Evolutionary conservation across 2,113 vertebrate species (phyloP).

Genomic region (Saccopteryx leptura): DNA sequence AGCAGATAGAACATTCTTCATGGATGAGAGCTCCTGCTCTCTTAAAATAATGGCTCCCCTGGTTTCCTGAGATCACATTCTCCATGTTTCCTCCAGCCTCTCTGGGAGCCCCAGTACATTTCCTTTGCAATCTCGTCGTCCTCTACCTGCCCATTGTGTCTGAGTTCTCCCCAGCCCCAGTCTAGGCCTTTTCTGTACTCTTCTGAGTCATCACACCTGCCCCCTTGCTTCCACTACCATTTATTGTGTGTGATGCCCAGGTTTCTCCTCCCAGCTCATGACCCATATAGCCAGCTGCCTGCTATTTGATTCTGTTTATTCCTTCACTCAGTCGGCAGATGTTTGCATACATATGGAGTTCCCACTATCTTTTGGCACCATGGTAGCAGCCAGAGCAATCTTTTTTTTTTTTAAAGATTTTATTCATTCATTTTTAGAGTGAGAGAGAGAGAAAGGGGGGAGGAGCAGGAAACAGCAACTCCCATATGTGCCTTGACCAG

Average conservation of each 20-base stretch:
- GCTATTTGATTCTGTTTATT: background rate
- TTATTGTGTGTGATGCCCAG: too few species aligned
- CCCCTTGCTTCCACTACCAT: background rate
- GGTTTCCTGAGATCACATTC: background rate
- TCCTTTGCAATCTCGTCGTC: background rate
- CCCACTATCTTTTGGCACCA: background rate
- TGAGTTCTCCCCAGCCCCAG: background rate
- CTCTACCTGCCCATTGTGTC: background rate
- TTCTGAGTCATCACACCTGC: background rate
- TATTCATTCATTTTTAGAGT: too few species aligned
- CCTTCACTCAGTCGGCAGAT: background rate
- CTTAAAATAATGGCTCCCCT: too few species aligned
- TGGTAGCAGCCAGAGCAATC: background rate
- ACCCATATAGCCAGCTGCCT: background rate
- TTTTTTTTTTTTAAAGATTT: background rate
- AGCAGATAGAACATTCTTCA: too few species aligned
- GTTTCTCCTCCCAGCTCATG: background rate
- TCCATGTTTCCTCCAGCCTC: background rate
- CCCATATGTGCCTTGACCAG: too few species aligned
- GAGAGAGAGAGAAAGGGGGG: too few species aligned
- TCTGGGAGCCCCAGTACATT: background rate
- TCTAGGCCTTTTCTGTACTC: background rate
- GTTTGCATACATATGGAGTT: accelerated
- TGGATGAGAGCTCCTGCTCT: background rate
- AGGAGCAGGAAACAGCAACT: too few species aligned